These are phyloP conservation scores for Micrastur ruficollis DNA, from an alignment of 2,797 vertebrate species.

Conservation along the genomic window DNA sequence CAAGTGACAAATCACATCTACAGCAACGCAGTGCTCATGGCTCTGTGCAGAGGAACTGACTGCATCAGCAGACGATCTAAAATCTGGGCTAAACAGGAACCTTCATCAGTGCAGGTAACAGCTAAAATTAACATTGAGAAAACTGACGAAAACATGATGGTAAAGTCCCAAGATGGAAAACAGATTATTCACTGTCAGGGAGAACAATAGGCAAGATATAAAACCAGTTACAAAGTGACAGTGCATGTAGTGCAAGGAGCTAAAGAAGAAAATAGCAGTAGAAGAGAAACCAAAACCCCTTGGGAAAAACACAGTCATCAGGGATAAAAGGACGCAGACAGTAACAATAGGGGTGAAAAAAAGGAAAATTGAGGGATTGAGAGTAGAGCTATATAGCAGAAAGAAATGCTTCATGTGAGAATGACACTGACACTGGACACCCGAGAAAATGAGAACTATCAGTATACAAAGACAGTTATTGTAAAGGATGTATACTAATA, in stretches of 20 bases:
- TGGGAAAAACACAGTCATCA: slow-evolving; percentile 7
- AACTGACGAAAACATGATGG: slow-evolving; percentile 44
- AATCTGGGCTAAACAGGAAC: slow-evolving; percentile 51
- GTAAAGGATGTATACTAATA: neutral
- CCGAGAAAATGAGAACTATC: neutral
- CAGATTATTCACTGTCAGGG: slow-evolving; percentile 67
- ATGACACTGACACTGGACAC: neutral
- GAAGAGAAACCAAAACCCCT: neutral
- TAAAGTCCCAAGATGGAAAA: slow-evolving; percentile 54
- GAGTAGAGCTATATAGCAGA: neutral
- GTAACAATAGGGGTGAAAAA: neutral
- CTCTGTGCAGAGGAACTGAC: slow-evolving; percentile 8
- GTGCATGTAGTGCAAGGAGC: neutral
- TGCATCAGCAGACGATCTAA: slow-evolving; percentile 18
- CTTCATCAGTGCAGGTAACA: slow-evolving; percentile 57
- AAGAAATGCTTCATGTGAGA: neutral
- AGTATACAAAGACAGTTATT: neutral
- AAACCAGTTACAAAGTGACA: slow-evolving; percentile 33
- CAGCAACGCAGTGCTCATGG: neutral
- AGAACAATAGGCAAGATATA: slow-evolving; percentile 64
- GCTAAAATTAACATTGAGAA: slow-evolving; percentile 62
- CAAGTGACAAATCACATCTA: slow-evolving; percentile 6
- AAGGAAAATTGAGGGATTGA: neutral
- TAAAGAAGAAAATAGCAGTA: slow-evolving; percentile 14
- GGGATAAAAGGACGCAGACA: slow-evolving; percentile 2